phyloP scores from a whole-genome alignment of 2,797 vertebrate genomes.

The Peromyscus aztecus region DNA sequence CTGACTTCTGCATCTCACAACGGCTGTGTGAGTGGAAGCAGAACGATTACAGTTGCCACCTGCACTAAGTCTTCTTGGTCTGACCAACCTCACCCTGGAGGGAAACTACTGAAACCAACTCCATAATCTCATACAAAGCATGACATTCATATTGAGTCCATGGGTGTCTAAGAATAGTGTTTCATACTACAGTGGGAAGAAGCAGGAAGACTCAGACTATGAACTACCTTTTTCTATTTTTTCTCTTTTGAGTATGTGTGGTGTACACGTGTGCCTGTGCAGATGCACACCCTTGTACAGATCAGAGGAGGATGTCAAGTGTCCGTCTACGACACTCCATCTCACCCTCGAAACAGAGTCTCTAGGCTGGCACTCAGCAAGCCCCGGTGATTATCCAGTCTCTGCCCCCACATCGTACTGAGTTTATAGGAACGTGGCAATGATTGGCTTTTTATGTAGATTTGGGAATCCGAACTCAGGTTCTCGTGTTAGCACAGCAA shows the following conservation, averaged over 20 bases:
- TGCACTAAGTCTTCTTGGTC: neutral
- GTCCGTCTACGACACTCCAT: neutral
- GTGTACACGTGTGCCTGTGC: neutral
- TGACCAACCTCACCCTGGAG: neutral
- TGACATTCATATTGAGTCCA: slow-evolving; percentile 21
- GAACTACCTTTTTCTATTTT: neutral
- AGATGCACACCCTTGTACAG: neutral
- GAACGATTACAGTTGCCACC: slow-evolving; percentile 30
- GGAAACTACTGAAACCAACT: slow-evolving; percentile 42
- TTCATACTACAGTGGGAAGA: slow-evolving; percentile 11
- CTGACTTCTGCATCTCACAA: neutral
- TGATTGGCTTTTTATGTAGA: neutral
- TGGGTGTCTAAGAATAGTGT: neutral
- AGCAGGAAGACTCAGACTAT: slow-evolving; percentile 21
- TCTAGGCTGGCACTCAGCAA: neutral
- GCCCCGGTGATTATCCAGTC: neutral
- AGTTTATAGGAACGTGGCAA: neutral
- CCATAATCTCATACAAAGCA: slow-evolving; percentile 31
- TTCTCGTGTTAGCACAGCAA: neutral
- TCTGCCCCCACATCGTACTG: neutral
- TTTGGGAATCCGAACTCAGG: neutral
- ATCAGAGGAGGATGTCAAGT: neutral
- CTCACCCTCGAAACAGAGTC: neutral
- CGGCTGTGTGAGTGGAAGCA: slow-evolving; percentile 11
- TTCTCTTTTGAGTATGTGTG: neutral